Conservation (phyloP, 2,797 vertebrate genomes). For the Lithobates pipiens region DNA sequence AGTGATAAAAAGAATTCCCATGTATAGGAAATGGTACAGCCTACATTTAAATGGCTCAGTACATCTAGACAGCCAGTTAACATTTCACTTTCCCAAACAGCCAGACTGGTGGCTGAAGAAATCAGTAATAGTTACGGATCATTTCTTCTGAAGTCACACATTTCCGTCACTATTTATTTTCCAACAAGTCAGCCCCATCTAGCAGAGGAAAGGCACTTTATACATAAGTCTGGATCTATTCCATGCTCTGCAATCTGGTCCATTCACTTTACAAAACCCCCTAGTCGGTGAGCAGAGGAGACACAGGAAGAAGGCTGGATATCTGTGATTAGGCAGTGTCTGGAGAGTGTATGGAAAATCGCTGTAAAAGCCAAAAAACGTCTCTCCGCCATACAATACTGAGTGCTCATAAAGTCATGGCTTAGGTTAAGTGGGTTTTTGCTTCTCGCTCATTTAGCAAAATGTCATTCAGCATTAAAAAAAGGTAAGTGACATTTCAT, state of each 20-base stretch:
- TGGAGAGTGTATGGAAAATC: constrained; percentile 12
- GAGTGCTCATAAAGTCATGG: not conserved
- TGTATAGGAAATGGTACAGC: too few species aligned
- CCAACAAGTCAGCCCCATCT: not conserved
- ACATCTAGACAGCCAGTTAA: too few species aligned
- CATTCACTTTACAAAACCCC: constrained; percentile 15
- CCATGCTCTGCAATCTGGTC: constrained; percentile 27
- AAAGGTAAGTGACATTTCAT: too few species aligned
- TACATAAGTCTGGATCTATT: constrained; percentile 2
- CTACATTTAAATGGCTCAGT: too few species aligned
- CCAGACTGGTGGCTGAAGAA: too few species aligned
- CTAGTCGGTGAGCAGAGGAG: constrained; percentile 23
- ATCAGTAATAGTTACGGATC: too few species aligned
- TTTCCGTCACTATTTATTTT: not conserved
- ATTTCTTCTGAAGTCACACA: too few species aligned
- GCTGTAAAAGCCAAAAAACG: not conserved
- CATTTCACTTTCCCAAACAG: too few species aligned
- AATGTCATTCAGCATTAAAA: not conserved
- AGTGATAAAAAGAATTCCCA: too few species aligned
- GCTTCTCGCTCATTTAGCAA: not conserved
- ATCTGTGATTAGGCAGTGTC: constrained; percentile 31
- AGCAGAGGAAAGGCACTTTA: constrained; percentile 16
- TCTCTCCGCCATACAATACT: not conserved
- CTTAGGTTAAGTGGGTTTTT: not conserved
- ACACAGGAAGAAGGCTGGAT: constrained; percentile 27